Percentiles rank a stretch among this genome's conserved stretches.
phyloP scores from a whole-genome alignment of 2,888 invertebrate genomes.

The Trachelus stipa region DNA sequence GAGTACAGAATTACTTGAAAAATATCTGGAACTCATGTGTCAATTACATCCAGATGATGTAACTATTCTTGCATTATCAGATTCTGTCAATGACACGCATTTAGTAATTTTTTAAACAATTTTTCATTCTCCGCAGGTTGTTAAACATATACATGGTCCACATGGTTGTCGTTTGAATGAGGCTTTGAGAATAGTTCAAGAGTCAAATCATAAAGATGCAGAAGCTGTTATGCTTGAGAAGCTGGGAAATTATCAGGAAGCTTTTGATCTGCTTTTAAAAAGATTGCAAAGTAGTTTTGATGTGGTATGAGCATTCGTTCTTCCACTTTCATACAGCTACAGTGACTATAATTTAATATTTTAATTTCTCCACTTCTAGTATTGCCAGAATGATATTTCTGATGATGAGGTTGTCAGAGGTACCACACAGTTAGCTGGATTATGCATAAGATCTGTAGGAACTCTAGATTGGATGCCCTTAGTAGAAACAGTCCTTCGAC shows the following conservation, averaged over 20 bases:
- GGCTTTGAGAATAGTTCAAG: slow-evolving; percentile 74
- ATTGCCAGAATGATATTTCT: slow-evolving; percentile 36
- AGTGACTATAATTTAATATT: slow-evolving; percentile 9
- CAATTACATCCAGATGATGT: slow-evolving; percentile 56
- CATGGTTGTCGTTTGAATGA: slow-evolving; percentile 73
- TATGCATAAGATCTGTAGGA: slow-evolving; percentile 61
- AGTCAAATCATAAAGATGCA: slow-evolving; percentile 74
- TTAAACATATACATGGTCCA: slow-evolving; percentile 53
- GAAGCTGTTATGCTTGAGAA: slow-evolving; percentile 81
- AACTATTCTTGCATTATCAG: slow-evolving; percentile 21
- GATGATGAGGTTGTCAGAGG: slow-evolving; percentile 50
- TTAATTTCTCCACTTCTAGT: slow-evolving; percentile 26
- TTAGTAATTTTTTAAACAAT: neutral
- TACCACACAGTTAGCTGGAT: slow-evolving; percentile 54
- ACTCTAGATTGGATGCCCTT: slow-evolving; percentile 63
- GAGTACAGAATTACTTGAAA: slow-evolving; percentile 55
- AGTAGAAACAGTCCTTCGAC: slow-evolving; percentile 56
- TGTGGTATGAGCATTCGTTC: slow-evolving; percentile 39
- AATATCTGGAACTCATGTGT: slow-evolving; percentile 62
- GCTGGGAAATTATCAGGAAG: slow-evolving; percentile 78
- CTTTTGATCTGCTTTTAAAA: slow-evolving; percentile 74
- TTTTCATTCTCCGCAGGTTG: slow-evolving; percentile 42
- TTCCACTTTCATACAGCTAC: neutral
- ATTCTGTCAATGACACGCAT: neutral
- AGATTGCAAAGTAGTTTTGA: slow-evolving; percentile 58